Evolutionary conservation across 1,140 invertebrate species (phyloP), one percentile per base, ranked within the genome.

Genomic region (Heliconius hermathena): DNA sequence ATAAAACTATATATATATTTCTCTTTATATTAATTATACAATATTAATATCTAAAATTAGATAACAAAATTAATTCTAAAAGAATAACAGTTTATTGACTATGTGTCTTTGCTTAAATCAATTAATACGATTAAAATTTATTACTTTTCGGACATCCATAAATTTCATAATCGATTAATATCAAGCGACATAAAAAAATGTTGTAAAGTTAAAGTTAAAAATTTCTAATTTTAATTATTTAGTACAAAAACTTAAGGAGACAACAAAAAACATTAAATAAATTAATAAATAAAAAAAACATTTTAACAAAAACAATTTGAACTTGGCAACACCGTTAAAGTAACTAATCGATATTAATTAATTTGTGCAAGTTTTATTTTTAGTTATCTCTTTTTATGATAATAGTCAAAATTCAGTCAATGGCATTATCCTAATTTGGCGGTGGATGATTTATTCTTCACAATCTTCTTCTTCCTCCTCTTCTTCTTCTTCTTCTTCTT

Each of bases 381-480:
- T 66, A 26, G 60, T 3, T 66, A 29, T 26, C 54, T 57, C 36
- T 73, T 66, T 76, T 29, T 26, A 49, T 76, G 33, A 71, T 73
- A 80, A 76, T 77, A 76, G 52, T 80, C 74, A 75, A 73, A 83
- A 74, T 72, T 76, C 76, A 78, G 77, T 75, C 54, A 80, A 86
- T 86, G 85, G 85, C 83, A 82, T 81, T 75, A 41, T 75, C 71
- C 73, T 80, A 76, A 75, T 78, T 82, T 80, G 74, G 82, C 79
- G 80, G 80, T 81, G 60, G 22, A 74, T 73, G 66, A 70, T 71
- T 86, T 77, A 85, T 84, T 90, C 87, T 70, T 91, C 88, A 76
- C 87, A 88, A 78, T 93, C 89, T 83, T 91, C 90, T 74, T 90
- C 89, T 75, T 88, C 88, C n/a, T 88, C 88, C 71, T 84, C 87